Conservation (phyloP, 2,797 vertebrate species). For the Natrix natrix region DNA sequence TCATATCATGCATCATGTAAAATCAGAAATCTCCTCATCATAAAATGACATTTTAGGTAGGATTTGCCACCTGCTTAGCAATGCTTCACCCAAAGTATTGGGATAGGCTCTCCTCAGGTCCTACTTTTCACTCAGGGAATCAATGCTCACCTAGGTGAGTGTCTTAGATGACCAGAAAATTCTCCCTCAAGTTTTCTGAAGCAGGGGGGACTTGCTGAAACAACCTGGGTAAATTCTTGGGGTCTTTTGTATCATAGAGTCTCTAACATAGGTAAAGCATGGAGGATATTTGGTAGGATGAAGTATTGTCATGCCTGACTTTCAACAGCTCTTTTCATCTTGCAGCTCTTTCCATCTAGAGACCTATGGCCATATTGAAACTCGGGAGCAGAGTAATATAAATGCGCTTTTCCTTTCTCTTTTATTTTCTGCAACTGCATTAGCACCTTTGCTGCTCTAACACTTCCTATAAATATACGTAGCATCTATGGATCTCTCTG, state of each 20-base stretch:
- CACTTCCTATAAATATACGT: background rate
- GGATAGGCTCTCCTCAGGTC: background rate
- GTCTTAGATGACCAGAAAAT: background rate
- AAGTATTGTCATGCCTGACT: background rate
- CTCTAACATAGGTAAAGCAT: background rate
- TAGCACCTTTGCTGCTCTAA: background rate
- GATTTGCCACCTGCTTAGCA: background rate
- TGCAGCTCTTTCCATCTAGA: background rate
- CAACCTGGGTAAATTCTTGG: background rate
- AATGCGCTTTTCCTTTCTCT: background rate
- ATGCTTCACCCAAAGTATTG: background rate
- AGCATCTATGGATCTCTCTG: background rate
- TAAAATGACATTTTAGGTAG: background rate
- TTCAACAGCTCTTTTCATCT: background rate
- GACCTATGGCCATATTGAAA: background rate
- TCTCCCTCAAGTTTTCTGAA: background rate
- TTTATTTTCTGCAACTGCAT: background rate
- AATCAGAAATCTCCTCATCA: background rate
- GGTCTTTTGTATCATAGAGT: background rate
- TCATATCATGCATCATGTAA: background rate
- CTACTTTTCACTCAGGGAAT: conserved; percentile 17
- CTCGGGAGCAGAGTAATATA: background rate
- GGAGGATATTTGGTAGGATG: background rate
- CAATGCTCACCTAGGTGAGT: background rate
- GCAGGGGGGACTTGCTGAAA: background rate